Evolutionary conservation across 2,888 invertebrate species (phyloP), one percentile per base, ranked within the genome.

Genomic region (Sinopyrophorus schimmeli): DNA sequence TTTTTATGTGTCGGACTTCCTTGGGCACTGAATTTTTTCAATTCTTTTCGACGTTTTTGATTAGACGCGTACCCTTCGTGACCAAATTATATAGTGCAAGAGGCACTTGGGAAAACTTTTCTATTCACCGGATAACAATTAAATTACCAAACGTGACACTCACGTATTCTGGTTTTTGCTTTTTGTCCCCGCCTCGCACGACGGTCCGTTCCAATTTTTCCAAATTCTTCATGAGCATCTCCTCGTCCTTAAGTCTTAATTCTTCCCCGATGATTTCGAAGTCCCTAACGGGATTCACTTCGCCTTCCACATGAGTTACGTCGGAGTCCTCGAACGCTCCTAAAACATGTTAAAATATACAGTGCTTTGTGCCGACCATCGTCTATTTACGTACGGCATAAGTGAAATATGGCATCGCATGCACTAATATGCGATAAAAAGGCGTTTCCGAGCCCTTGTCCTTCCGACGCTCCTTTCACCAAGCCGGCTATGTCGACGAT

Each of bases 401-500:
- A 81, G 75, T 99, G 96, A 71, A 98, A 98, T 63, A 99, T 87
- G 24, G 96, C 94, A 74, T 99, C 99, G 72, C 99, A 99, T 9
- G 97, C 98, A 72, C 89, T 92, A 67, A 99, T 98, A 75, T 99
- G 96, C 3, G 98, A 96, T 30, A 99, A 81, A 75, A 99, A 99
- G 53, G 95, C 96, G 74, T 99, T 99, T 66, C 99, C 99, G 43
- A 99, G 79, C 1, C 99, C 97, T 74, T 97, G 93, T 1, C 99
- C 99, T 71, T 98, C 96, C 2, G 95, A 90, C 1, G 99, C 99
- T 17, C 98, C 99, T 68, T 95, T 92, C 21, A 99, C 99, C 57
- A 99, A 77, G 5, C 99, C 99, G 41, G 99, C 99, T 64, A 99
- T 99, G 72, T 99, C 99, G 17, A 95, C 94, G 18, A 99, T 90